Evolutionary conservation across 2,113 vertebrate genomes (phyloP), one percentile per base, ranked within the genome.

Genomic region (Apodemus speciosus): DNA sequence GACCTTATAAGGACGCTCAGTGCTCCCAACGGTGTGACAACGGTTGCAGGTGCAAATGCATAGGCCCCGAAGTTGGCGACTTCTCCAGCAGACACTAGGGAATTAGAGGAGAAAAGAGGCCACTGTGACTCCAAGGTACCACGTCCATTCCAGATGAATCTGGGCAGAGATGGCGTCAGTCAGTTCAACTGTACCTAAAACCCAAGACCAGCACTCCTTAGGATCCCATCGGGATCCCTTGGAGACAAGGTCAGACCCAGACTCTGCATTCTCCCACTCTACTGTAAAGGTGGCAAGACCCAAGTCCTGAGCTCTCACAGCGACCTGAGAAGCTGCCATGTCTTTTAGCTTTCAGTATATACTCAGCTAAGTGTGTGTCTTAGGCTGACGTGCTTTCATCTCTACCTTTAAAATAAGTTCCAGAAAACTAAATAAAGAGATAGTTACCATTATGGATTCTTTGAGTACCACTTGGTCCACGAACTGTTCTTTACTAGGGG

Each of bases 1-100:
- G 98, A 99, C 99, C 99, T 99, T 97, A 99, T 99, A 87, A 99
- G 99, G 97, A 99, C 99, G 0, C 99, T 99, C 85, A 99, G 98
- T 0, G 99, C 99, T 62, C 99, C 99, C 77, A 99, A 98, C 0
- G 99, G 99, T 0, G 99, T 99, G 95, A 99, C 98, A 92, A 99
- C 98, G 0, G 99, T 99, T 0, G 99, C 99, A 27, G 99, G 98
- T 75, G 99, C 99, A 80, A 99, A 99, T 11, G 99, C 99, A 75
- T 99, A 99, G 60, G 99, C 99, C 0, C 98, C 99, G 10, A 99
- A 99, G 98, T 99, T 99, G 95, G 99, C 99, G 49, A 96, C 98
- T 96, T 99, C 99, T 38, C 99, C 99, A 68, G 98, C 99, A 66
- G 98, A 99, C 99, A 99, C 99, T 99, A 97, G 60, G 90, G 96